A percentile compares a stretch with the other conserved stretches of the same genome.
Conservation (phyloP, 2,797 vertebrate genomes). For the Eremophila alpestris region DNA sequence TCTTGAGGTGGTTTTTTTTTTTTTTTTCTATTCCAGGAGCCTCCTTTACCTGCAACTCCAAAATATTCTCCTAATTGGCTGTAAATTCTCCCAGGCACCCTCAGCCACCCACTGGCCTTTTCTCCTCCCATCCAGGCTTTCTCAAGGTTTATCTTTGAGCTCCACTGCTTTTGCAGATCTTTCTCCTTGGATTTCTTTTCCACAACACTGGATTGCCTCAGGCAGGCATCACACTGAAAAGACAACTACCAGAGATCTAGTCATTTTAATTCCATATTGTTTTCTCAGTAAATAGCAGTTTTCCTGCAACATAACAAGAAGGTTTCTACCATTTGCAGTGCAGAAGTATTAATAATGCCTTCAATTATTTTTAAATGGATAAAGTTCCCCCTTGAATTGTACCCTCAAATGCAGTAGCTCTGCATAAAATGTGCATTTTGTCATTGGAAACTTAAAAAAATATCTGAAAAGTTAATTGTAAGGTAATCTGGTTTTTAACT, state of each 20-base stretch:
- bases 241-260: not conserved
- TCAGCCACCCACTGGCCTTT: not conserved
- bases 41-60: not conserved
- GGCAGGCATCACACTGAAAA: not conserved
- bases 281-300: not conserved
- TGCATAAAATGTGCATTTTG: not conserved
- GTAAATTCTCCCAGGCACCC: slow-evolving; percentile 19
- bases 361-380: not conserved
- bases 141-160: slow-evolving; percentile 7
- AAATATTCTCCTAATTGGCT: slow-evolving; percentile 28
- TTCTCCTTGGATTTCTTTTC: slow-evolving; percentile 12
- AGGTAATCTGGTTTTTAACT: not conserved
- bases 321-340: not conserved
- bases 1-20: not conserved
- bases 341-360: not conserved
- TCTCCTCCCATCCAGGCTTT: not conserved
- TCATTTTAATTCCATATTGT: not conserved
- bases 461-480: not conserved
- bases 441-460: not conserved
- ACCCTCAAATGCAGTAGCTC: not conserved
- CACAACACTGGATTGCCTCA: not conserved
- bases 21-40: not conserved
- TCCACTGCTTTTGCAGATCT: not conserved
- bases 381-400: not conserved
- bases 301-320: not conserved